Evolutionary conservation across 1,140 invertebrate genomes (phyloP), one percentile per base, ranked within the genome.

Genomic region (Colletes gigas): DNA sequence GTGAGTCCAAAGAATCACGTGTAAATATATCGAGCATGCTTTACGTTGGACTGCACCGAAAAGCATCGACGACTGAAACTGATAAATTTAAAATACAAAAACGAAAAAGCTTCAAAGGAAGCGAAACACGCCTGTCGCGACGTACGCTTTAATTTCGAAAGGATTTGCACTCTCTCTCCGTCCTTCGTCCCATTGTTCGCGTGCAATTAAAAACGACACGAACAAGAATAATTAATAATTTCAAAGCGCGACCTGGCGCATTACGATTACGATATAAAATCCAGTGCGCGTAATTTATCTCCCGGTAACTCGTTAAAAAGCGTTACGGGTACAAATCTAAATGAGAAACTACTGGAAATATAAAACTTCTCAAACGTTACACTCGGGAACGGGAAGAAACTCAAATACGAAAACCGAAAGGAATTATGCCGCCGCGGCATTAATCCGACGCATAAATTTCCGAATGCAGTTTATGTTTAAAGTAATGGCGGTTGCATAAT

Each of bases 221-320:
- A 17, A 57, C 63, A 19, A 10, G 4, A 47, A 59, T 15, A 78
- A 82, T 17, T 70, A 65, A 60, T 76, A 73, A 62, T 78, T 69
- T 5, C 17, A 44, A 30, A 5, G n/a, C 19, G 21, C 41, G 52
- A 44, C 50, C 71, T 52, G 80, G 60, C 55, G 19, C 3, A 19
- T 83, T 69, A 80, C 73, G 69, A 80, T 74, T 60, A 52, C 72
- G 69, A 82, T 82, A n/a, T 76, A 67, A 30, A 19, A 8, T 54
- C 54, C 55, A 69, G 68, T 54, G 68, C 71, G 44, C 54, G 66
- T 62, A 55, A 30, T 62, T 59, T 83, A 63, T 74, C 55, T 78
- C 54, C 60, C 60, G 50, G 44, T 76, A 44, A 47, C 69, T 39
- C 63, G 55, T 50, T 50, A 50, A 50, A 50, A 50, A 50, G 50